A percentile compares a stretch with the other conserved stretches of the same genome.
phyloP scores from a whole-genome alignment of 2,888 invertebrate species.

The Timandra comae region DNA sequence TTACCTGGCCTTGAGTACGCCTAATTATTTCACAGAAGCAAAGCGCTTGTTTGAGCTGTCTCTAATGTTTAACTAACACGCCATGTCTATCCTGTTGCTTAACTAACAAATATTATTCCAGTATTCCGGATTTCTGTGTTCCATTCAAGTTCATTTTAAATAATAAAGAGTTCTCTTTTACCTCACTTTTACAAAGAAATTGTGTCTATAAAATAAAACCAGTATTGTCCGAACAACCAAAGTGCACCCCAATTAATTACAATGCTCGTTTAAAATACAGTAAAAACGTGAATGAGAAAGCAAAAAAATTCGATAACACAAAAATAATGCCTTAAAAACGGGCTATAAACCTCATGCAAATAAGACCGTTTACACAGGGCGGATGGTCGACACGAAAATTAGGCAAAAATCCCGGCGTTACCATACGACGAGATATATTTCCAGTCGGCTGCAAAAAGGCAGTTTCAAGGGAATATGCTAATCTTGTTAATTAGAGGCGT shows the following conservation, averaged over 20 bases:
- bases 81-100: no score
- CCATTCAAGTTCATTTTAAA: no score
- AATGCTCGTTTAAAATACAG: conserved; percentile 10
- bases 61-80: no score
- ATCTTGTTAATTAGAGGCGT: conserved; percentile 70
- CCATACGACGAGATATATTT: conserved; percentile 36
- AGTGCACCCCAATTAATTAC: conserved; percentile 12
- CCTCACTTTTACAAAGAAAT: no score
- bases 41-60: no score
- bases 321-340: conserved; percentile 20
- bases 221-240: conserved; percentile 1
- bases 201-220: background rate
- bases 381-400: conserved; percentile 39
- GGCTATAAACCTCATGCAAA: conserved; percentile 37
- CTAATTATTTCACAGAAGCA: no score
- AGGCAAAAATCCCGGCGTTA: conserved; percentile 38
- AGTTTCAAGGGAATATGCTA: conserved; percentile 63
- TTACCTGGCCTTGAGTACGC: no score
- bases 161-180: no score
- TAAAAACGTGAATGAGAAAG: conserved; percentile 10
- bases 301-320: conserved; percentile 20
- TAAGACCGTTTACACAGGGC: conserved; percentile 34
- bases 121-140: no score
- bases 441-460: conserved; percentile 38
- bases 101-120: no score